Evolutionary conservation across 1,140 invertebrate genomes (phyloP), one percentile per base, ranked within the genome.

Genomic region (Sitodiplosis mosellana): DNA sequence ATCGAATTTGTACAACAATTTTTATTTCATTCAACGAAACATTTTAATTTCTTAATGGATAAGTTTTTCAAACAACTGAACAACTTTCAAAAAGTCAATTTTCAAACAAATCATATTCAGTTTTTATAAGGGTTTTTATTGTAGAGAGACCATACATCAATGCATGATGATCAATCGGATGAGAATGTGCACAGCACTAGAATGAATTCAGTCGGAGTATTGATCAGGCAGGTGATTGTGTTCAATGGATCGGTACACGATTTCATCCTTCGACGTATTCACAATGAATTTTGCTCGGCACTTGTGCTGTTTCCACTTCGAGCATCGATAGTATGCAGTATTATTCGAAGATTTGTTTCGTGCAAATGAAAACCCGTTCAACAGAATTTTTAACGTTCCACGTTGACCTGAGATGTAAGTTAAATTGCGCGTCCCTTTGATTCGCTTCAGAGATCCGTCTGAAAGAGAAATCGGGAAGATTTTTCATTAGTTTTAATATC

Each of bases 191-290:
- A n/a, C n/a, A n/a, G n/a, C n/a, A n/a, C n/a, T n/a, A n/a, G n/a
- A n/a, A n/a, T n/a, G n/a, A n/a, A 27, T 27, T 27, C 27, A 27
- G 10, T 27, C 27, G 10, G 4, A 38, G n/a, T n/a, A n/a, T n/a
- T n/a, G n/a, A 42, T 48, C 47, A 2, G 47, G 47, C 41, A 21
- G 19, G 41, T 48, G 47, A 41, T 40, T 48, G 20, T 48, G 47
- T 15, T 17, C 2, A 12, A 37, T 15, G 41, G 33, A 22, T 15
- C 21, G 41, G 7, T 41, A 41, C 15, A 15, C 20, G 7, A 22
- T 40, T 41, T 20, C 11, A 42, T 18, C 22, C 12, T 38, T 33
- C 6, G 19, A 10, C 11, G 6, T 15, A 42, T 42, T 41, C 14
- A 37, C 33, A 1, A 48, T 20, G 15, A 33, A 36, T 48, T 48